Evolutionary conservation across 2,888 invertebrate genomes (phyloP).

Genomic region (Villa cingulata): DNA sequence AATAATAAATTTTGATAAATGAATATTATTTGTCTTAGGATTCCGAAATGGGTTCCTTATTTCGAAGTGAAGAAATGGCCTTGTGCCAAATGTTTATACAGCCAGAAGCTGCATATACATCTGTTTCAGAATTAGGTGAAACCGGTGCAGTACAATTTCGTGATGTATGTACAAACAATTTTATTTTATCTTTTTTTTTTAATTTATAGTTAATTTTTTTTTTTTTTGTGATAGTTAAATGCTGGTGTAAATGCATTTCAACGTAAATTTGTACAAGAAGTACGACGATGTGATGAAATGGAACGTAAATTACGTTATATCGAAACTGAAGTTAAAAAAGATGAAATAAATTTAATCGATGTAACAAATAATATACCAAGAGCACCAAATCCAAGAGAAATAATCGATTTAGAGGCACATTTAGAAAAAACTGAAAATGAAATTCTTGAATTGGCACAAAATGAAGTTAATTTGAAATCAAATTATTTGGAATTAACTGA

Average conservation of each 20-base stretch:
- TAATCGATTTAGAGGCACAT: constrained; percentile 67
- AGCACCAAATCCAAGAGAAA: constrained; percentile 62
- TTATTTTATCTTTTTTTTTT: constrained; percentile 1
- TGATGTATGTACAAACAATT: constrained; percentile 65
- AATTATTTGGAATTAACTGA: constrained; percentile 88
- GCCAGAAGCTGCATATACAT: constrained; percentile 87
- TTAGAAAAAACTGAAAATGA: constrained; percentile 94
- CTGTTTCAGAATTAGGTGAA: constrained; percentile 88
- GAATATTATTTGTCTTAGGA: no score
- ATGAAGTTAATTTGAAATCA: constrained; percentile 80
- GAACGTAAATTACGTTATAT: constrained; percentile 64
- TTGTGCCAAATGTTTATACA: constrained; percentile 91
- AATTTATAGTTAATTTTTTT: not conserved
- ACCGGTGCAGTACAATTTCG: constrained; percentile 88
- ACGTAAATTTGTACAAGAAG: constrained; percentile 72
- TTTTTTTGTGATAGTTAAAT: constrained; percentile 46
- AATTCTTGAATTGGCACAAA: constrained; percentile 82
- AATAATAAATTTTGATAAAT: no score
- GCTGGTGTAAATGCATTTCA: constrained; percentile 66
- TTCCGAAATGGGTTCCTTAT: constrained; percentile 58
- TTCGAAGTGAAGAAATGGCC: constrained; percentile 83
- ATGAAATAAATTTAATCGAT: constrained; percentile 54
- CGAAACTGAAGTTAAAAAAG: constrained; percentile 64
- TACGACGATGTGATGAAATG: constrained; percentile 74
- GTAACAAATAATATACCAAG: constrained; percentile 46